Percentiles rank a stretch among this genome's conserved stretches.
Evolutionary conservation across 2,888 invertebrate species (phyloP).

Genomic region (Phaonia tiefii): DNA sequence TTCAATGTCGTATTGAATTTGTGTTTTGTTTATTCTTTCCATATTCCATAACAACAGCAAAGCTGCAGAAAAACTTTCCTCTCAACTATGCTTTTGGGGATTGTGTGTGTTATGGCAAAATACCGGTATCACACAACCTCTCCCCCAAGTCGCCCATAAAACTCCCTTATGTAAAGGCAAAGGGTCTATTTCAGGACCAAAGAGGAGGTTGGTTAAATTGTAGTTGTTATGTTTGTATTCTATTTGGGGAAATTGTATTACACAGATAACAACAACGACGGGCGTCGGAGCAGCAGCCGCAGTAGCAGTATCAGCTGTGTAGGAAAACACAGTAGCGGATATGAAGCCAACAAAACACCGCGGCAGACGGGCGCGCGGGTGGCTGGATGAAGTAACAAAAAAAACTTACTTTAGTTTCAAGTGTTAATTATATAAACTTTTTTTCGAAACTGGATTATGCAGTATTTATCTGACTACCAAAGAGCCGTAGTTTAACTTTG

Average conservation of each 20-base stretch:
- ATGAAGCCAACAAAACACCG: conserved; percentile 45
- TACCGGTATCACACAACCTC: conserved; percentile 18
- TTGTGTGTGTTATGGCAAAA: conserved; percentile 30
- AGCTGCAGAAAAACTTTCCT: conserved; percentile 3
- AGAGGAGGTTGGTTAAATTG: conserved; percentile 30
- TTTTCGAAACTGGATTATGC: conserved; percentile 32
- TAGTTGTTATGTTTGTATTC: no score
- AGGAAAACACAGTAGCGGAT: conserved; percentile 32
- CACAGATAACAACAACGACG: conserved; percentile 49
- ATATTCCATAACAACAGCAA: conserved; percentile 53
- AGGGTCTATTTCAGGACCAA: neutral
- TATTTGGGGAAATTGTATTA: conserved; percentile 38
- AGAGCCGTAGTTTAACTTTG: conserved; percentile 13
- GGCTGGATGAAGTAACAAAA: conserved; percentile 5
- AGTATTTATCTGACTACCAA: conserved; percentile 16
- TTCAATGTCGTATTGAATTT: conserved; percentile 79
- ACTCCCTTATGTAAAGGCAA: neutral
- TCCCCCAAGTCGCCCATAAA: neutral
- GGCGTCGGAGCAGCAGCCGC: conserved; percentile 21
- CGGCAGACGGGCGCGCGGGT: neutral
- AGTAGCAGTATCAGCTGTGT: neutral
- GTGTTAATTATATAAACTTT: conserved; percentile 64
- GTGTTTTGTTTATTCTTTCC: conserved; percentile 63
- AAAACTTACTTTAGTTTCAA: conserved; percentile 48
- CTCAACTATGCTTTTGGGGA: conserved; percentile 53